Evolutionary conservation across 2,113 vertebrate species (phyloP).

Genomic region (Syrmaticus mikado): DNA sequence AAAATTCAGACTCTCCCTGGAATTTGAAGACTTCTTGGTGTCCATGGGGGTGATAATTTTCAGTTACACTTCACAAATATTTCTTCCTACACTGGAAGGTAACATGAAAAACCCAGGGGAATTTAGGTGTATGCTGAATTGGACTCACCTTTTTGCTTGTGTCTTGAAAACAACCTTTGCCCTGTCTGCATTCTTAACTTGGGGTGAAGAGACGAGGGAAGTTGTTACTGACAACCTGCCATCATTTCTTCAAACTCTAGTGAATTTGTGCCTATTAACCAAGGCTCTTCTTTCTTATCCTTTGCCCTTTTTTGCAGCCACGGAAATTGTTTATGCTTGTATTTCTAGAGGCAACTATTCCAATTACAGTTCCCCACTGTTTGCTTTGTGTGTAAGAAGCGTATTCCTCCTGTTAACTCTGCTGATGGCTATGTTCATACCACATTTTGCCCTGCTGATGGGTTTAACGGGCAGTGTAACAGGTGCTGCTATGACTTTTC

Average conservation of each 20-base stretch:
- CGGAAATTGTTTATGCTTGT: constrained; percentile 77
- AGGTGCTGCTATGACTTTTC: constrained; percentile 80
- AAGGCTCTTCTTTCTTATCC: constrained; percentile 86
- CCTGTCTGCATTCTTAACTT: constrained; percentile 79
- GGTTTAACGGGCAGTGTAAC: constrained; percentile 83
- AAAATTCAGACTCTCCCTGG: constrained; percentile 71
- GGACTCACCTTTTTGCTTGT: constrained; percentile 82
- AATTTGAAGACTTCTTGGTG: constrained; percentile 83
- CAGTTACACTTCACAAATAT: constrained; percentile 89
- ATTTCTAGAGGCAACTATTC: constrained; percentile 42
- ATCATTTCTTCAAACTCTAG: constrained; percentile 76
- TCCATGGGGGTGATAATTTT: constrained; percentile 86
- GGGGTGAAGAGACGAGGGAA: constrained; percentile 82
- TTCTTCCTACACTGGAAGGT: constrained; percentile 83
- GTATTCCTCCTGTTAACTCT: constrained; percentile 78
- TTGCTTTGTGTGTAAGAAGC: constrained; percentile 67
- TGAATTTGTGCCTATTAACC: constrained; percentile 81
- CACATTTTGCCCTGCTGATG: constrained; percentile 83
- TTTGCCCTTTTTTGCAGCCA: constrained; percentile 82
- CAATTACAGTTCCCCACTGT: not conserved
- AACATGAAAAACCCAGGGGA: constrained; percentile 80
- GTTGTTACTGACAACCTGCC: constrained; percentile 85
- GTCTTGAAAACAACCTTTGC: constrained; percentile 83
- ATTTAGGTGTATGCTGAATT: constrained; percentile 79
- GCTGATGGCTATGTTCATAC: constrained; percentile 79